Evolutionary conservation across 1,140 invertebrate genomes (phyloP).

Genomic region (Homarus americanus): DNA sequence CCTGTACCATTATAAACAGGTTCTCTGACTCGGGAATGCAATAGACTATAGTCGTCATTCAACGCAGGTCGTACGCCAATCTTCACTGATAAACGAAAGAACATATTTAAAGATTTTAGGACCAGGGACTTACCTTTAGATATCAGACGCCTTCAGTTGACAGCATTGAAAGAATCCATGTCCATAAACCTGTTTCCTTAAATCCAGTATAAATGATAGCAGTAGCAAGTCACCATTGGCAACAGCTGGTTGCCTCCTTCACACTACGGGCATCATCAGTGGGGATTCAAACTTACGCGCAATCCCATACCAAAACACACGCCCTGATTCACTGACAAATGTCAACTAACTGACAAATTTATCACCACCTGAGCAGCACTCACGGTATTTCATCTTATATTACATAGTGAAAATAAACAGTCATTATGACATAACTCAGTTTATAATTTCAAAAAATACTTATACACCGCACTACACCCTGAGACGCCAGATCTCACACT

Average conservation of each 20-base stretch:
- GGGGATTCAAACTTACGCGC: background rate
- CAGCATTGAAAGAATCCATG: background rate
- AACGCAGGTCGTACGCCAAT: background rate
- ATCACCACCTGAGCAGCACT: background rate
- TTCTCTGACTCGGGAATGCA: background rate
- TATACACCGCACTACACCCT: background rate
- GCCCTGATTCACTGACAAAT: background rate
- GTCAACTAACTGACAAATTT: background rate
- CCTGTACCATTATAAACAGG: background rate
- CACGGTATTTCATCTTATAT: background rate
- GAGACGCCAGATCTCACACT: background rate
- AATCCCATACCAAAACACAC: background rate
- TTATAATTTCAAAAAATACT: background rate
- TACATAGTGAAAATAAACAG: background rate
- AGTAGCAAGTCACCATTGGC: background rate
- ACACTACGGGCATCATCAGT: constrained; percentile 8
- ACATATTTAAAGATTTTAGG: too few species aligned
- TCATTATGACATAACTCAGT: background rate
- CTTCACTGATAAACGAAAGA: too few species aligned
- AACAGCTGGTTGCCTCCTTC: background rate
- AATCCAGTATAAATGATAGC: background rate
- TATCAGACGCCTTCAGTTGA: background rate
- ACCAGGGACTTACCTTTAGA: background rate
- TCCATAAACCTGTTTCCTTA: background rate
- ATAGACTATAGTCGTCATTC: background rate